Base-by-base conservation (phyloP, 2,113 vertebrate species). In the Embiotoca jacksoni region DNA sequence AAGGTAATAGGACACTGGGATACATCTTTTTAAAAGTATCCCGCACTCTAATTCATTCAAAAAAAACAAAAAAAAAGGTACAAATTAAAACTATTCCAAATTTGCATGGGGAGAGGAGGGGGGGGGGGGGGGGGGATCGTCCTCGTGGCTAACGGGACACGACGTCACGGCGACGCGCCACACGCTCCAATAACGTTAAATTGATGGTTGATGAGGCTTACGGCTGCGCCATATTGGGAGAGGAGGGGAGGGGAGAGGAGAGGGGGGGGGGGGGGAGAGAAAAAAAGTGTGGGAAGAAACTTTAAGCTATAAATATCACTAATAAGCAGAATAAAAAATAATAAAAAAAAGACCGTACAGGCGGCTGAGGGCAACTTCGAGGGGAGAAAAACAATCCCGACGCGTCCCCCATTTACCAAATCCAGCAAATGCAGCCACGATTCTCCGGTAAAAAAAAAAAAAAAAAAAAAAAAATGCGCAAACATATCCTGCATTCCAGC, bases 81-180 rank as follows among this genome's bases (percentile, higher is more conserved):
- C 2, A 4, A 68, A 58, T 7, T 0, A 5, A 33, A 56, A 11
- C 10, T 14, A 50, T 59, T 59, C 23, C 3, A 33, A 0, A 58
- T 31, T 31, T 23, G 23, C 23, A 23, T 23, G 23, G 23, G 23
- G 23, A 23, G 23, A 23, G 23, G 3, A 30, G 33, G n/a, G 4
- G 8, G 44, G 4, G 1, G 6, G 41, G 39, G 11, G 5, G 3
- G 2, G 44, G 30, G 56, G 71, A 35, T 1, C n/a, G 16, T 73
- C 80, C 75, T 67, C 75, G 81, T 88, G 85, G 78, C 70, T 73
- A 58, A 57, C 41, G 16, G 55, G 68, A 35, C 55, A 57, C 15
- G 15, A 62, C 79, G 72, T 82, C 75, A 54, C 49, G 11, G 14
- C 53, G 41, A n/a, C 0, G 56, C 50, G 2, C 2, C 78, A 36